These are phyloP conservation scores for Stenurella melanura DNA, from an alignment of 2,888 invertebrate species.

Conservation along the genomic window DNA sequence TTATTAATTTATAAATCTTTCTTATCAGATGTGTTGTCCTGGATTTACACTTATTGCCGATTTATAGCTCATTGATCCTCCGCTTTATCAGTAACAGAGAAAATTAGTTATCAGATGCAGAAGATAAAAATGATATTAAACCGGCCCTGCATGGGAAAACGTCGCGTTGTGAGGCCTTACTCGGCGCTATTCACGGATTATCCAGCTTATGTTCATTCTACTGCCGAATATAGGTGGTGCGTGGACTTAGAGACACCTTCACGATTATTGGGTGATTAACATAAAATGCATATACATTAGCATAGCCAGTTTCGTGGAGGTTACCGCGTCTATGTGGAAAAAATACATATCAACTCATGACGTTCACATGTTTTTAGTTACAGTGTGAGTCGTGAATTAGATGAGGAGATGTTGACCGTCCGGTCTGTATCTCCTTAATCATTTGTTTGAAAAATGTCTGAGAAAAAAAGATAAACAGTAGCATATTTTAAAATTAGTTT, in stretches of 20 bases:
- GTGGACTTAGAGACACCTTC: slow-evolving; percentile 36
- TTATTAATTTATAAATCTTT: neutral
- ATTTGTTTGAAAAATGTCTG: too few species aligned
- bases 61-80: slow-evolving; percentile 6
- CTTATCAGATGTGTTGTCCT: neutral
- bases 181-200: slow-evolving; percentile 22
- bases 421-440: too few species aligned
- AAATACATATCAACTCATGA: neutral
- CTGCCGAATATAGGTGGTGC: slow-evolving; percentile 31
- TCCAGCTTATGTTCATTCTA: slow-evolving; percentile 31
- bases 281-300: slow-evolving; percentile 38
- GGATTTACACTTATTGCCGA: slow-evolving; percentile 10
- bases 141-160: slow-evolving; percentile 7
- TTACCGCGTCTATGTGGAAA: neutral
- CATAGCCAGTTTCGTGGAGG: slow-evolving; percentile 2
- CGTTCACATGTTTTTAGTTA: neutral
- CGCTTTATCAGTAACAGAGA: slow-evolving; percentile 9
- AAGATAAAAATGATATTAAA: slow-evolving; percentile 1
- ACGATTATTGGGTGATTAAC: slow-evolving; percentile 20
- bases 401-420: too few species aligned
- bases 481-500: too few species aligned
- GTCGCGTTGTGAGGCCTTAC: slow-evolving; percentile 30
- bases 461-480: too few species aligned
- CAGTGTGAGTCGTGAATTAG: too few species aligned
- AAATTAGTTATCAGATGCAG: neutral